phyloP scores from a whole-genome alignment of 2,888 invertebrate genomes.

The Drosophila fulvimacula region DNA sequence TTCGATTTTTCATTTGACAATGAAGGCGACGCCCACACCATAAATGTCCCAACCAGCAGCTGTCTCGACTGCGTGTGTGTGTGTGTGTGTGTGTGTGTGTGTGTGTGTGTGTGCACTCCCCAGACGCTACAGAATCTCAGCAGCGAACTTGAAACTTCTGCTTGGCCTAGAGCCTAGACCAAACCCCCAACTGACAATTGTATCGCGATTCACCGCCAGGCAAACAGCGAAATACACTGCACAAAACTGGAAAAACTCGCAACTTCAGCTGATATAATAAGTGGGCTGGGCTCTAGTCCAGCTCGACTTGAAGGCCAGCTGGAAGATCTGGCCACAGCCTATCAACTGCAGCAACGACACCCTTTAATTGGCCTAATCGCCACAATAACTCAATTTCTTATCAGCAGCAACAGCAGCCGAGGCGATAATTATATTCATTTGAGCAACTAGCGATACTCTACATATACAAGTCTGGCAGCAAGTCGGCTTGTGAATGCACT shows the following conservation, averaged over 20 bases:
- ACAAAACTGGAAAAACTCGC: slow-evolving; percentile 7
- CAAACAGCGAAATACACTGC: slow-evolving; percentile 36
- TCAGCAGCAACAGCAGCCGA: slow-evolving; percentile 46
- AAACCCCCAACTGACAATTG: slow-evolving; percentile 62
- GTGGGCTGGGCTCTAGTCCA: slow-evolving; percentile 3
- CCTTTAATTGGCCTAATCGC: slow-evolving; percentile 75
- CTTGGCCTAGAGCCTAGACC: slow-evolving; percentile 15
- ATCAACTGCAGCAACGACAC: slow-evolving; percentile 43
- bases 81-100: slow-evolving; percentile 19
- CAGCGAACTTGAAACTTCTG: slow-evolving; percentile 70
- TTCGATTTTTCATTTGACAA: slow-evolving; percentile 80
- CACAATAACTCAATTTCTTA: slow-evolving; percentile 77
- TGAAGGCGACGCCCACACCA: slow-evolving; percentile 69
- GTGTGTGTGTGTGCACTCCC: slow-evolving; percentile 49
- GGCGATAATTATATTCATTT: slow-evolving; percentile 56
- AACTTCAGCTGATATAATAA: slow-evolving; percentile 7
- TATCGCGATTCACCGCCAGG: slow-evolving; percentile 77
- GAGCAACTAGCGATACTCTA: slow-evolving; percentile 9
- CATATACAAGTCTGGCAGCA: background rate
- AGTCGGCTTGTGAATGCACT: background rate
- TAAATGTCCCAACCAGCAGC: slow-evolving; percentile 54
- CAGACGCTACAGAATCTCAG: slow-evolving; percentile 69
- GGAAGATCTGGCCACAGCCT: background rate
- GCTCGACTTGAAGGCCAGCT: background rate
- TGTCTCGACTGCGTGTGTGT: slow-evolving; percentile 18